These are phyloP conservation scores for Catostomus latipinnis DNA, from an alignment of 2,797 vertebrate genomes.

Conservation along the genomic window DNA sequence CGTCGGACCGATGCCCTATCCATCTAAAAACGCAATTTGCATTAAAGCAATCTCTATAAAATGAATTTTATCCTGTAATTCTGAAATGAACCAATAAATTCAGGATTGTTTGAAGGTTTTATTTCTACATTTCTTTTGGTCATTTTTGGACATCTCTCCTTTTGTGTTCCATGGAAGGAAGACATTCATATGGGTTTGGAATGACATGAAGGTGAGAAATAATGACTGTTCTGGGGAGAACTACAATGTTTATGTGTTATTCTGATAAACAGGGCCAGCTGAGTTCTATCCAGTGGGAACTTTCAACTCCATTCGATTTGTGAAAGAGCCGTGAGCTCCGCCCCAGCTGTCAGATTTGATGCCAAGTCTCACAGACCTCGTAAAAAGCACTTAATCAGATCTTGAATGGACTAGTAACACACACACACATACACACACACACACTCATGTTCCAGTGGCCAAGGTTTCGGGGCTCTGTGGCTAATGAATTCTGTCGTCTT, in stretches of 20 bases:
- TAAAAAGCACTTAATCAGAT: slow-evolving; percentile 64
- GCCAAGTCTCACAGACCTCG: slow-evolving; percentile 40
- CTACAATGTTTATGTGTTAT: neutral
- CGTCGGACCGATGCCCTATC: too few relatives aligned
- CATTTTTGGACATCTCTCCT: too few relatives aligned
- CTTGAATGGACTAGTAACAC: slow-evolving; percentile 41
- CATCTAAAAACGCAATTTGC: too few relatives aligned
- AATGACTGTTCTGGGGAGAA: neutral
- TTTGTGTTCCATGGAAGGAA: too few relatives aligned
- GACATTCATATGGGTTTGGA: neutral
- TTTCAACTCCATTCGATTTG: slow-evolving; percentile 9
- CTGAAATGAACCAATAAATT: too few relatives aligned
- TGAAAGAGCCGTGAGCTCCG: slow-evolving; percentile 15
- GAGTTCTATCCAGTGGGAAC: slow-evolving; percentile 2
- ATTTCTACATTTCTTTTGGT: too few relatives aligned
- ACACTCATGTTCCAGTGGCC: slow-evolving; percentile 7
- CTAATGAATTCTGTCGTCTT: slow-evolving; percentile 35
- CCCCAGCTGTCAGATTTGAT: slow-evolving; percentile 47
- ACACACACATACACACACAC: slow-evolving; percentile 13
- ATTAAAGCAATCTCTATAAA: too few relatives aligned
- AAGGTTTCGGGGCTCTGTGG: neutral
- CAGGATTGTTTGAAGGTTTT: too few relatives aligned
- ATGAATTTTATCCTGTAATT: too few relatives aligned
- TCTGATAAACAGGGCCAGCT: slow-evolving; percentile 3
- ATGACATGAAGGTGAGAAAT: neutral